Percentiles rank a stretch among this genome's conserved stretches.
phyloP scores from a whole-genome alignment of 2,888 invertebrate species.

The Phasia obesa region DNA sequence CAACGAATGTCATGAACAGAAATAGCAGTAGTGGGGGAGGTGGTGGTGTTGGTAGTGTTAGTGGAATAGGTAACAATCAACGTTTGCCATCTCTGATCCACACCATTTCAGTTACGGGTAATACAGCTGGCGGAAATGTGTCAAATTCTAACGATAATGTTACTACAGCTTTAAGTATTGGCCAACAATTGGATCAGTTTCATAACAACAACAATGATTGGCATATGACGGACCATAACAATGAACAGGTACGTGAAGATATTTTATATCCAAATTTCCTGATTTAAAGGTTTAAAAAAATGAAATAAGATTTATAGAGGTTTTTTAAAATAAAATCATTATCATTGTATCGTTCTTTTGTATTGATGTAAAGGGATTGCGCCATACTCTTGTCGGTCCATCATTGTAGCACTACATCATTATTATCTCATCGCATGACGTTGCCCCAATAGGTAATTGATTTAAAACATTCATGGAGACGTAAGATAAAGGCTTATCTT shows the following conservation, averaged over 20 bases:
- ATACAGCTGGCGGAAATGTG: constrained; percentile 68
- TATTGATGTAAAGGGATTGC: too few relatives aligned
- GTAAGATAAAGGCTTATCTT: too few relatives aligned
- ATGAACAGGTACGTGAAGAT: constrained; percentile 79
- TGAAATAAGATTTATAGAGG: too few relatives aligned
- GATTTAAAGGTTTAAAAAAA: too few relatives aligned
- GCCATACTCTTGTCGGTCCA: too few relatives aligned
- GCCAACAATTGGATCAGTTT: constrained; percentile 84
- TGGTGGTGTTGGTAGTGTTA: constrained; percentile 56
- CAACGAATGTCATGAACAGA: constrained; percentile 69
- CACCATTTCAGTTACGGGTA: constrained; percentile 76
- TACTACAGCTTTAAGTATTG: constrained; percentile 73
- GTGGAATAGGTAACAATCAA: constrained; percentile 72
- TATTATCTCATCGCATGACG: too few relatives aligned
- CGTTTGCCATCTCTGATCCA: constrained; percentile 79
- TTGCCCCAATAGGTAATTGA: too few relatives aligned
- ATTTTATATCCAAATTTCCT: background rate
- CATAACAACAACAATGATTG: constrained; percentile 91
- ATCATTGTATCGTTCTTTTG: too few relatives aligned
- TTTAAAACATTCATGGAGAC: too few relatives aligned
- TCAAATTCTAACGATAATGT: constrained; percentile 60
- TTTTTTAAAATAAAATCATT: too few relatives aligned
- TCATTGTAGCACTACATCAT: too few relatives aligned
- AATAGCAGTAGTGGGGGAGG: constrained; percentile 59
- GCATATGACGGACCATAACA: constrained; percentile 90